Evolutionary conservation across 1,140 invertebrate species (phyloP), one percentile per base, ranked within the genome.

Genomic region (Scaptomyza graminum): DNA sequence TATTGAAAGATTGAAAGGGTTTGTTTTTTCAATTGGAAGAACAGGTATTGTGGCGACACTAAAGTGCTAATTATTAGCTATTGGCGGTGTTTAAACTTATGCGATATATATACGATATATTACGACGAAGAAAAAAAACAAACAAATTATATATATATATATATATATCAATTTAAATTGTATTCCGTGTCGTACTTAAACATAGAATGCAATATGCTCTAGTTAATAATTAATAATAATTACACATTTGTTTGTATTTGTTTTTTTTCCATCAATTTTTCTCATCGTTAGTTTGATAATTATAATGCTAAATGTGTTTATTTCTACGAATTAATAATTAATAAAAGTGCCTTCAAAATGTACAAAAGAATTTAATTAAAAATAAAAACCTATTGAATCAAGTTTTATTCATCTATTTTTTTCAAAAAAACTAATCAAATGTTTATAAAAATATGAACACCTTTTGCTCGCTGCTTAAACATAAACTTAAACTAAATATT

Each of bases 11-110:
- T n/a, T n/a, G n/a, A 77, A 84, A 84, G 65, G 65, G 81, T 79
- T 74, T n/a, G n/a, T n/a, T 83, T 57, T 82, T 67, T 71, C 72
- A 66, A 82, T 75, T 87, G 82, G 82, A 87, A 87, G 82, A 87
- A 87, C 82, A 87, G 82, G 82, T 85, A 87, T 85, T 85, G 82
- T 85, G 82, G 82, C 78, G 82, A 85, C 82, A 85, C 82, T 85
- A 85, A 66, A 82, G 83, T 87, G 82, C 82, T 87, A 87, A 87
- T 87, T 87, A 87, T 87, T 87, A 87, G 82, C 82, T 87, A 87
- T 87, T 87, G 82, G 82, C 82, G 82, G 82, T 87, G 77, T 87
- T 76, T 87, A 87, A 88, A 85, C 82, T 87, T 82, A 87, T 56
- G 51, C 57, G 55, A 49, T 83, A 85, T n/a, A n/a, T n/a, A n/a